Conservation (phyloP, 2,888 invertebrate species). For the Mimumesa dahlbomi region DNA sequence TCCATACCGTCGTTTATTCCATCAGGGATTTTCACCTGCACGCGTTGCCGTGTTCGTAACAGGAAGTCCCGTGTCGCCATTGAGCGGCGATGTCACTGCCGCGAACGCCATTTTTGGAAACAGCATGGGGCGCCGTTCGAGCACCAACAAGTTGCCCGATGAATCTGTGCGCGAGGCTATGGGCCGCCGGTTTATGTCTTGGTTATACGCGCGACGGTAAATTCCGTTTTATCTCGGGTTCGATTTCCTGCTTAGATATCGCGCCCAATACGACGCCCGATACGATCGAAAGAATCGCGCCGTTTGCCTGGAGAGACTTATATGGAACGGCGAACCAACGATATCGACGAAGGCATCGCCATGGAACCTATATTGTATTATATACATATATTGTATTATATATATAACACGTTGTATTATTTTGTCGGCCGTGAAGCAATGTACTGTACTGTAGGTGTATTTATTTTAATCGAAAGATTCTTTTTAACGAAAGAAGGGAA, state of each 20-base stretch:
- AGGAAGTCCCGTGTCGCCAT: constrained; percentile 40
- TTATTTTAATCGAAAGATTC: no score
- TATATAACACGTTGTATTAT: no score
- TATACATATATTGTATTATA: no score
- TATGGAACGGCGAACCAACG: not conserved
- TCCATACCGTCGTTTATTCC: constrained; percentile 32
- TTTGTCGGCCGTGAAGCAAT: no score
- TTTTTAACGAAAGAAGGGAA: no score
- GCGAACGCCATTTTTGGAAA: constrained; percentile 44
- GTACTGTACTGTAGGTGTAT: no score
- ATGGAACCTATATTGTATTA: no score
- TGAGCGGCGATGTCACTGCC: constrained; percentile 37
- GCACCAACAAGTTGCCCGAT: constrained; percentile 50
- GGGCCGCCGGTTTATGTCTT: constrained; percentile 46
- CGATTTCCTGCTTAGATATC: constrained; percentile 42
- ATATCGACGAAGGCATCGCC: not conserved
- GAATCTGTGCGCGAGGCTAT: constrained; percentile 42
- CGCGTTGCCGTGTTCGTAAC: constrained; percentile 35
- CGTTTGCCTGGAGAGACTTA: no score
- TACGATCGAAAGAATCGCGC: constrained; percentile 1
- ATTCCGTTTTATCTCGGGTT: constrained; percentile 46
- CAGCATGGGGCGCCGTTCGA: constrained; percentile 52
- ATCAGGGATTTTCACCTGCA: constrained; percentile 40
- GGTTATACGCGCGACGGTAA: constrained; percentile 44
- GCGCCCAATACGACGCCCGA: not conserved